These are phyloP conservation scores for Xenopus laevis DNA, from an alignment of 2,113 vertebrate genomes.

Conservation along the genomic window DNA sequence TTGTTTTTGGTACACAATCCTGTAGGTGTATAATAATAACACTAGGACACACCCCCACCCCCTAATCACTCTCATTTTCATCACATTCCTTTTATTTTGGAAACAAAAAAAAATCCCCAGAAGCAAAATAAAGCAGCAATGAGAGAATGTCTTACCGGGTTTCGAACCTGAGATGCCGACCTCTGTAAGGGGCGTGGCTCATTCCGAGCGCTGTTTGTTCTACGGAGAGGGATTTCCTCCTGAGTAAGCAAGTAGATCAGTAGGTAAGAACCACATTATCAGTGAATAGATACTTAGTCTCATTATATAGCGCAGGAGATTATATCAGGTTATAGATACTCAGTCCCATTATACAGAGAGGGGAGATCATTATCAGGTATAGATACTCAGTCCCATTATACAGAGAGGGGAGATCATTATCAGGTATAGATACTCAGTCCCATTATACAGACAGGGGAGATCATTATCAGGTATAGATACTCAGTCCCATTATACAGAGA, in stretches of 20 bases:
- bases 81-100: too few species aligned
- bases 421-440: too few species aligned
- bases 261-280: not conserved
- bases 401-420: too few species aligned
- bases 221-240: conserved; percentile 17
- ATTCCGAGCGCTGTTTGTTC: conserved; percentile 28
- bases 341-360: not conserved
- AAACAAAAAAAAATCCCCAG: too few species aligned
- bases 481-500: too few species aligned
- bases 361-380: too few species aligned
- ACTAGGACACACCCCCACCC: not conserved
- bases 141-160: not conserved
- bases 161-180: conserved; percentile 32
- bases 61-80: not conserved
- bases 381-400: too few species aligned
- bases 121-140: too few species aligned
- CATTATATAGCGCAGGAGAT: not conserved
- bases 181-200: conserved; percentile 27
- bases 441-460: too few species aligned
- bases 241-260: not conserved
- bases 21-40: not conserved
- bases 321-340: not conserved
- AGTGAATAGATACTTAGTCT: not conserved
- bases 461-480: too few species aligned
- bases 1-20: too few species aligned